Percentiles rank a stretch among this genome's conserved stretches.
phyloP scores from a whole-genome alignment of 2,113 vertebrate species.

The Oncorhynchus tshawytscha region DNA sequence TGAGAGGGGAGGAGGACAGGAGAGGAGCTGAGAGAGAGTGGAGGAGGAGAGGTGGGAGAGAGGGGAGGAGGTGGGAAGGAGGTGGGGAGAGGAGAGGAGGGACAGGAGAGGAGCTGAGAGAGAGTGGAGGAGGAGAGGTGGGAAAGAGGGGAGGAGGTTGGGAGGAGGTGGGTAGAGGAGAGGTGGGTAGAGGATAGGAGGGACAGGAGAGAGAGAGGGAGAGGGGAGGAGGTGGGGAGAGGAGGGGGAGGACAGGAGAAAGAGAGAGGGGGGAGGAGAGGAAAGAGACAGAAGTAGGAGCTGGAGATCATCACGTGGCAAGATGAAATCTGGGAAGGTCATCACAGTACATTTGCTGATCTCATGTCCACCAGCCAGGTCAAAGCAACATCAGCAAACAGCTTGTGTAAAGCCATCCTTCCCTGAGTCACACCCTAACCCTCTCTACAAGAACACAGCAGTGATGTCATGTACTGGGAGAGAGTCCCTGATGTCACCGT shows the following conservation, averaged over 20 bases:
- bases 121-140: not conserved
- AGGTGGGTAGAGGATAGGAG: not conserved
- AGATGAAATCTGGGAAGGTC: too few relatives aligned
- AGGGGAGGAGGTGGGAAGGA: not conserved
- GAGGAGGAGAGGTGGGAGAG: not conserved
- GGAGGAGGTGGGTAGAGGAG: not conserved
- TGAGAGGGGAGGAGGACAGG: not conserved
- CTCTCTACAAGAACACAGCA: too few relatives aligned
- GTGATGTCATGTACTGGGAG: too few relatives aligned
- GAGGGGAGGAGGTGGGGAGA: not conserved
- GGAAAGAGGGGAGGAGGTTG: too few relatives aligned
- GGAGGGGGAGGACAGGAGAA: not conserved
- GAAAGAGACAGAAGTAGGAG: not conserved
- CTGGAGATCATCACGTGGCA: not conserved
- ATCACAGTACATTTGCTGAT: too few relatives aligned
- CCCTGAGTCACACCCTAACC: too few relatives aligned
- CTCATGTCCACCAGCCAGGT: not conserved
- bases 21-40: not conserved
- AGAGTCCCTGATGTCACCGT: too few relatives aligned
- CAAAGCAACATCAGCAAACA: not conserved
- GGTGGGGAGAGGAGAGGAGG: not conserved
- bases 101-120: not conserved
- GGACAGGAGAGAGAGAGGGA: too few relatives aligned
- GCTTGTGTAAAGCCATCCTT: too few relatives aligned
- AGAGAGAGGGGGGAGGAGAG: not conserved